Evolutionary conservation across 1,140 invertebrate species (phyloP).

Genomic region (Drosophila tsacasi): DNA sequence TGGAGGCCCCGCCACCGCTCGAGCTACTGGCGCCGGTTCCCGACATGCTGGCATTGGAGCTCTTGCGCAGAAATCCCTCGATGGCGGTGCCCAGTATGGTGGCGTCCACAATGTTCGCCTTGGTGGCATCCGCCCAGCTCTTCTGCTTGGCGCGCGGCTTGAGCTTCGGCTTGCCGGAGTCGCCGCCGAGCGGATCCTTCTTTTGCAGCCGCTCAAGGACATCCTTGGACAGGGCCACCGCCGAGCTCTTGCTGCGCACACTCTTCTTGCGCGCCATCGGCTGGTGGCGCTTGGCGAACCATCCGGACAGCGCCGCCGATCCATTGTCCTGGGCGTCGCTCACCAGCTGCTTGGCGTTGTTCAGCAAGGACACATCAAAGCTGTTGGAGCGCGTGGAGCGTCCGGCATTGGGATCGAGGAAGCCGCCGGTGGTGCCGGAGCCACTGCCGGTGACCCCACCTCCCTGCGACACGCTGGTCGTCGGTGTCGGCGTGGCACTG

Average conservation of each 20-base stretch:
- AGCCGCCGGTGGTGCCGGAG: constrained; percentile 32
- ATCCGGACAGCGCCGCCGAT: constrained; percentile 87
- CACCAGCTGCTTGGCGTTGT: constrained; percentile 85
- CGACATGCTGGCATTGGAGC: constrained; percentile 84
- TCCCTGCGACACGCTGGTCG: background rate
- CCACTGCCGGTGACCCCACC: background rate
- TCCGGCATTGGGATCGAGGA: constrained; percentile 80
- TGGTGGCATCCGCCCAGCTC: constrained; percentile 74
- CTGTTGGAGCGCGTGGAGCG: constrained; percentile 91
- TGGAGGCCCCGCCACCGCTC: constrained; percentile 66
- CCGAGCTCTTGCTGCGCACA: constrained; percentile 85
- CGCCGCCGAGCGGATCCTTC: constrained; percentile 74
- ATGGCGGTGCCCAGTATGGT: constrained; percentile 92
- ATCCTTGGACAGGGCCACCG: constrained; percentile 86
- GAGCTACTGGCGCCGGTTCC: constrained; percentile 64
- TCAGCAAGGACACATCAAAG: constrained; percentile 91
- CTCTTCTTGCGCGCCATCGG: constrained; percentile 89
- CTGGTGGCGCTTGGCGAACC: constrained; percentile 91
- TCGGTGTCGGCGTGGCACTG: constrained; percentile 69
- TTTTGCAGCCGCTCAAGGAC: constrained; percentile 85
- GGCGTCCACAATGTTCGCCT: constrained; percentile 88
- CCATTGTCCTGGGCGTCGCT: constrained; percentile 85
- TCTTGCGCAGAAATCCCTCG: constrained; percentile 90
- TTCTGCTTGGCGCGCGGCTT: constrained; percentile 81
- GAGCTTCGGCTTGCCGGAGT: constrained; percentile 73